A percentile compares a stretch with the other conserved stretches of the same genome.
Evolutionary conservation across 2,888 invertebrate genomes (phyloP).

Genomic region (Bombylius major): DNA sequence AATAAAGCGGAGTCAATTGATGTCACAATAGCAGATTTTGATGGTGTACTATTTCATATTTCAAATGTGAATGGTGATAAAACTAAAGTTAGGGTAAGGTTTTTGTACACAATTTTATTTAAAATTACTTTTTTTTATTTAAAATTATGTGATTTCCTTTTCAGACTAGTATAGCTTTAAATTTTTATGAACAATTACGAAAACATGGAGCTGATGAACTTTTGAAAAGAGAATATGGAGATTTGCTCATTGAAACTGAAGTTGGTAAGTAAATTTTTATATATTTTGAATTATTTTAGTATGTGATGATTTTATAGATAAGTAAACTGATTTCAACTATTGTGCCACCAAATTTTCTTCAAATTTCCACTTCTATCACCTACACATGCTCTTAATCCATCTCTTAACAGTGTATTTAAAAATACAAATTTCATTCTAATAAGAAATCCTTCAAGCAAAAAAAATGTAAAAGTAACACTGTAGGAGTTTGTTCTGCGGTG

Average conservation of each 20-base stretch:
- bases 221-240: conserved; percentile 83
- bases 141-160: conserved; percentile 21
- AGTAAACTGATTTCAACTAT: too few species aligned
- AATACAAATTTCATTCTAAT: too few species aligned
- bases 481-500: too few species aligned
- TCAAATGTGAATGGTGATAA: conserved; percentile 94
- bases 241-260: conserved; percentile 70
- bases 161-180: conserved; percentile 94
- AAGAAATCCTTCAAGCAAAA: too few species aligned
- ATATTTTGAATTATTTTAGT: too few species aligned
- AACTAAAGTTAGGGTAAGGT: conserved; percentile 88
- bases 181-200: conserved; percentile 96
- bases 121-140: too few species aligned
- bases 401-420: too few species aligned
- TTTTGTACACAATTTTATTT: neutral
- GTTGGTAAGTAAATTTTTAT: conserved; percentile 47
- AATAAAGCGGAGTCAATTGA: conserved; percentile 93
- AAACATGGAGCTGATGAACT: conserved; percentile 97
- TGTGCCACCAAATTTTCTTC: too few species aligned
- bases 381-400: too few species aligned
- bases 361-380: too few species aligned
- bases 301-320: neutral
- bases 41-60: conserved; percentile 96
- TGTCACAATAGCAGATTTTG: conserved; percentile 92
- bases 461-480: too few species aligned